A percentile compares a stretch with the other conserved stretches of the same genome.
phyloP scores from a whole-genome alignment of 2,113 vertebrate genomes.

The Corythaixoides concolor region DNA sequence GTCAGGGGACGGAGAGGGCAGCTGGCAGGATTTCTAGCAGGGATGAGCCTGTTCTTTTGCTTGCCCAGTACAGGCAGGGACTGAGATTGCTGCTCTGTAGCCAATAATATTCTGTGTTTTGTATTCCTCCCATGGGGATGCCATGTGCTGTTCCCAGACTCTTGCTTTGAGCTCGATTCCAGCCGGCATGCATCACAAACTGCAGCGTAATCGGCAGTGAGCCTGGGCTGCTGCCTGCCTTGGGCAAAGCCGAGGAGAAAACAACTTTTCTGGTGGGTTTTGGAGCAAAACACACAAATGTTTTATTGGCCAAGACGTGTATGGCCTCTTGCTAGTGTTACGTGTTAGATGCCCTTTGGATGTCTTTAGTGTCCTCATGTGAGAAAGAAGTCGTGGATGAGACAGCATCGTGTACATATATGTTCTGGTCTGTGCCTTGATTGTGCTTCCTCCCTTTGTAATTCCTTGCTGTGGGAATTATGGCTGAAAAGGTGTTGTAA shows the following conservation, averaged over 20 bases:
- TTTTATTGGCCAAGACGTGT: background rate
- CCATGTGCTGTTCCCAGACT: accelerated
- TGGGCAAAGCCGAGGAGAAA: background rate
- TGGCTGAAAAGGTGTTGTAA: background rate
- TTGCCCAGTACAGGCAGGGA: background rate
- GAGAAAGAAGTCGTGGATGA: background rate
- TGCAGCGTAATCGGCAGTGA: background rate
- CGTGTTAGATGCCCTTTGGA: background rate
- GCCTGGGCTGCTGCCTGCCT: background rate
- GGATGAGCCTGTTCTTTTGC: background rate
- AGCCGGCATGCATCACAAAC: background rate
- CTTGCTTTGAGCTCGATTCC: background rate
- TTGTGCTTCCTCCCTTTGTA: background rate
- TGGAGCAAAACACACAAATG: background rate
- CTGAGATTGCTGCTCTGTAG: background rate
- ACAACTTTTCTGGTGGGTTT: background rate
- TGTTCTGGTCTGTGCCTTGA: background rate
- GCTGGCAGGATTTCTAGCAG: background rate
- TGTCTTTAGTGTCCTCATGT: background rate
- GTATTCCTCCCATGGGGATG: background rate
- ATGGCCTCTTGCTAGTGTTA: background rate
- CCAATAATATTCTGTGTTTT: background rate
- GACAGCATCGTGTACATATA: accelerated
- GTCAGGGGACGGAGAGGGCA: background rate
- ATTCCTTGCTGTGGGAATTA: background rate